phyloP scores from a whole-genome alignment of 2,113 vertebrate species.

The Eulemur rufifrons region DNA sequence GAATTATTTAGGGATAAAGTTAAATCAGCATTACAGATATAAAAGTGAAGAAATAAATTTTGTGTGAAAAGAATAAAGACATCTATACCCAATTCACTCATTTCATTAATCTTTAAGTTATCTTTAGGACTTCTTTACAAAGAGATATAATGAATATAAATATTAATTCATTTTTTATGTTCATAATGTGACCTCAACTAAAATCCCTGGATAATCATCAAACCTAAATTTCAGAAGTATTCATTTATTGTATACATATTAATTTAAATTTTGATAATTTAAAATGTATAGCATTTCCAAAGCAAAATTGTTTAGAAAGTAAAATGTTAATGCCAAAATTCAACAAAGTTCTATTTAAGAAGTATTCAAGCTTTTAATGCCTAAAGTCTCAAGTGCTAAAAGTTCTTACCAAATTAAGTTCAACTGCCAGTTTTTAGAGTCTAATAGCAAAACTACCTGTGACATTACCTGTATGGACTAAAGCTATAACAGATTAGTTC shows the following conservation, averaged over 20 bases:
- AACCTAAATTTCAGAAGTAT: conserved; percentile 24
- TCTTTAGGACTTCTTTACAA: conserved; percentile 33
- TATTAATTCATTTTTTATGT: neutral
- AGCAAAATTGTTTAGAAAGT: conserved; percentile 35
- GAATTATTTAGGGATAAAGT: neutral
- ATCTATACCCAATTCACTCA: neutral
- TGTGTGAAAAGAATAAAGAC: conserved; percentile 6
- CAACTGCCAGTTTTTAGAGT: neutral
- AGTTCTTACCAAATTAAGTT: neutral
- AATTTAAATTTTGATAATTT: neutral
- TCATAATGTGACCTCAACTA: neutral
- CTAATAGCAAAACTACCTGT: neutral
- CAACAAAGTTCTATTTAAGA: conserved; percentile 2
- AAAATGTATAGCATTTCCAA: conserved; percentile 24
- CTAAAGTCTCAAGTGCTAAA: conserved; percentile 2
- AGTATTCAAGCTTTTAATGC: neutral
- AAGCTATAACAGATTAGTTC: neutral
- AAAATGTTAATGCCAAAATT: conserved; percentile 37
- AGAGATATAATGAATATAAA: neutral
- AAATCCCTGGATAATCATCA: neutral
- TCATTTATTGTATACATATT: neutral
- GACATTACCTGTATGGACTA: neutral
- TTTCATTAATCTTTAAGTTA: conserved; percentile 27
- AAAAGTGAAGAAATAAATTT: conserved; percentile 7
- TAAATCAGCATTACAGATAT: neutral